Percentiles rank a stretch among this genome's conserved stretches.
phyloP scores from a whole-genome alignment of 2,797 vertebrate species.

The Ataeniobius toweri region DNA sequence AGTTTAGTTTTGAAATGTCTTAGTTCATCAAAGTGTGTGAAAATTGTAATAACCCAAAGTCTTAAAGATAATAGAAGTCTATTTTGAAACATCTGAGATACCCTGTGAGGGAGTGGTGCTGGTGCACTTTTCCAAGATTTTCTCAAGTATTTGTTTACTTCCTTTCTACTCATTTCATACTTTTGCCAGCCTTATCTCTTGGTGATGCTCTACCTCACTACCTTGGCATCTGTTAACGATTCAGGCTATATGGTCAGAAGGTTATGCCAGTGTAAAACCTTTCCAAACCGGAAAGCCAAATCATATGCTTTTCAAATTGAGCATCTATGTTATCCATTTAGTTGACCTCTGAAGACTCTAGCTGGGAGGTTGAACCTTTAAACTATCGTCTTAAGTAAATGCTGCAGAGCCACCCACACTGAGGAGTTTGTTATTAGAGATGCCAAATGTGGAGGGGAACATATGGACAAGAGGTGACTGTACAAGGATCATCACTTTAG shows the following conservation, averaged over 20 bases:
- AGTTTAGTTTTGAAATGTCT: constrained; percentile 37
- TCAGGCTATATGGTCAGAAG: constrained; percentile 40
- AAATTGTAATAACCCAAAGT: constrained; percentile 15
- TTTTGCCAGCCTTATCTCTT: constrained; percentile 1
- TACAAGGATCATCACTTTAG: constrained; percentile 38
- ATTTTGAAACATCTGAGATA: constrained; percentile 19
- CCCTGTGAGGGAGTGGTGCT: constrained; percentile 5
- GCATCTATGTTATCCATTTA: constrained; percentile 1
- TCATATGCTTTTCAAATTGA: constrained; percentile 4
- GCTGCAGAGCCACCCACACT: constrained; percentile 54
- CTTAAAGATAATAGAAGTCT: constrained; percentile 25
- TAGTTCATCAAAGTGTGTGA: constrained; percentile 14
- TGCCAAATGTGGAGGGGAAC: constrained; percentile 67
- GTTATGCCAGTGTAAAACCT: constrained; percentile 28
- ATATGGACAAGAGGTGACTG: constrained; percentile 38
- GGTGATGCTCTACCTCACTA: constrained; percentile 37
- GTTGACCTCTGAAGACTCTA: constrained; percentile 5
- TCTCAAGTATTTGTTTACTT: neutral
- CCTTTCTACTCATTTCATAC: neutral
- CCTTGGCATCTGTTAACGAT: constrained; percentile 43
- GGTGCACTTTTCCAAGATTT: neutral
- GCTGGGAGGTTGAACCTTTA: constrained; percentile 20
- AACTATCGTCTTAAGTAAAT: constrained; percentile 8
- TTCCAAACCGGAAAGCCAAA: constrained; percentile 37
- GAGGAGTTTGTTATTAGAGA: constrained; percentile 54